Percentiles rank a stretch among this genome's conserved stretches.
phyloP scores from a whole-genome alignment of 2,113 vertebrate species.

The Rhodinocichla rosea region DNA sequence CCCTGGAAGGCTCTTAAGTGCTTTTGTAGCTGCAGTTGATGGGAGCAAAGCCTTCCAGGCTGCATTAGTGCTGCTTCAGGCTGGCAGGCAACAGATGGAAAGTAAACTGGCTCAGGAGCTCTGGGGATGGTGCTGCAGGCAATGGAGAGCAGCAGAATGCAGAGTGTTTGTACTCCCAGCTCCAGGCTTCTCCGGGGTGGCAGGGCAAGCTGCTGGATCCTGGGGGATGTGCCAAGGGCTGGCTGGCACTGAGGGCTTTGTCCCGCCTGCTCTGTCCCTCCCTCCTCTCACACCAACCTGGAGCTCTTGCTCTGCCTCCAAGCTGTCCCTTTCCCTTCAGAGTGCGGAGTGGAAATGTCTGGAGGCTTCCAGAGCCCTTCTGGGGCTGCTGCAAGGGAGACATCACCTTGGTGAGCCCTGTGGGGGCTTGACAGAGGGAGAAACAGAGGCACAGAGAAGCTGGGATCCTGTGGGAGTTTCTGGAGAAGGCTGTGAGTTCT shows the following conservation, averaged over 20 bases:
- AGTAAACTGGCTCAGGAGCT: constrained; percentile 42
- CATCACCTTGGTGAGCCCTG: accelerated
- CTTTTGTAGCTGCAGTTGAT: constrained; percentile 31
- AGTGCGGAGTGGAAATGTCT: background rate
- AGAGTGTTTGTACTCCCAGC: background rate
- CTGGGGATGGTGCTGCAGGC: constrained; percentile 30
- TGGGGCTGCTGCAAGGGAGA: background rate
- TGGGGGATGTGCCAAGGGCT: background rate
- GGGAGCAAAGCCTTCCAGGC: constrained; percentile 50
- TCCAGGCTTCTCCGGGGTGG: background rate
- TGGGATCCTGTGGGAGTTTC: background rate
- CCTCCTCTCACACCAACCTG: background rate
- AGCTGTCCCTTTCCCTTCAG: background rate
- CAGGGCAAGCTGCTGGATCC: background rate
- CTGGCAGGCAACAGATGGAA: constrained; percentile 66
- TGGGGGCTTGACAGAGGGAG: background rate
- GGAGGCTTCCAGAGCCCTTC: background rate
- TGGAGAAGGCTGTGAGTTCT: background rate
- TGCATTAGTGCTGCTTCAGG: constrained; percentile 57
- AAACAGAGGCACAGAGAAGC: background rate
- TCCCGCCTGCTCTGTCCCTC: background rate
- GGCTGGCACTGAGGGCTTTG: background rate
- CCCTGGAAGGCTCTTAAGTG: constrained; percentile 40
- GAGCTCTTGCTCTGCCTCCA: background rate
- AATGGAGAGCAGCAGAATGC: background rate